phyloP scores from a whole-genome alignment of 2,113 vertebrate genomes.

The Bubo scandiacus region DNA sequence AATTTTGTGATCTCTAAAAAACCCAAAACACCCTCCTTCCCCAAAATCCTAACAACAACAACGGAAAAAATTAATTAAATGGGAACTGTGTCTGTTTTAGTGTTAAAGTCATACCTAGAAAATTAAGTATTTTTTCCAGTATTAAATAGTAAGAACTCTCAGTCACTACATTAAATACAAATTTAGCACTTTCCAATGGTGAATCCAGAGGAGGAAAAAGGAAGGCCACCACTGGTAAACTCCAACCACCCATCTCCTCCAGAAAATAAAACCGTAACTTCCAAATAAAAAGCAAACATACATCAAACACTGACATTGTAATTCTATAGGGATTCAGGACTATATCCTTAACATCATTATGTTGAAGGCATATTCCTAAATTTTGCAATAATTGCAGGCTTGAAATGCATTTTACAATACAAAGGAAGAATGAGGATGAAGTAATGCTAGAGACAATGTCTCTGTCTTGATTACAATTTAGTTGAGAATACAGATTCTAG shows the following conservation, averaged over 20 bases:
- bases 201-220: background rate
- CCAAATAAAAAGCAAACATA: background rate
- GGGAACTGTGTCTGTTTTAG: background rate
- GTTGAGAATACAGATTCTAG: background rate
- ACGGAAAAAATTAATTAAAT: background rate
- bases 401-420: background rate
- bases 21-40: no score
- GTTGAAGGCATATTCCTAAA: background rate
- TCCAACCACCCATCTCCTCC: background rate
- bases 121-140: background rate
- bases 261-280: background rate
- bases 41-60: background rate
- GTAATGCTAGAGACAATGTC: background rate
- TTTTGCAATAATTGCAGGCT: background rate
- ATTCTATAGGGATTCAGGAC: background rate
- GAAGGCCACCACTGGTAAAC: background rate
- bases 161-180: background rate
- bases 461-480: background rate
- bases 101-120: background rate
- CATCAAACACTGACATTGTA: background rate
- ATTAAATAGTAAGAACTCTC: background rate
- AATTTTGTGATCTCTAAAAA: background rate
- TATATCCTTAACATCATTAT: background rate
- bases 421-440: background rate
- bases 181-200: background rate